Conservation (phyloP, 2,797 vertebrate species). For the Pelodytes ibericus region DNA sequence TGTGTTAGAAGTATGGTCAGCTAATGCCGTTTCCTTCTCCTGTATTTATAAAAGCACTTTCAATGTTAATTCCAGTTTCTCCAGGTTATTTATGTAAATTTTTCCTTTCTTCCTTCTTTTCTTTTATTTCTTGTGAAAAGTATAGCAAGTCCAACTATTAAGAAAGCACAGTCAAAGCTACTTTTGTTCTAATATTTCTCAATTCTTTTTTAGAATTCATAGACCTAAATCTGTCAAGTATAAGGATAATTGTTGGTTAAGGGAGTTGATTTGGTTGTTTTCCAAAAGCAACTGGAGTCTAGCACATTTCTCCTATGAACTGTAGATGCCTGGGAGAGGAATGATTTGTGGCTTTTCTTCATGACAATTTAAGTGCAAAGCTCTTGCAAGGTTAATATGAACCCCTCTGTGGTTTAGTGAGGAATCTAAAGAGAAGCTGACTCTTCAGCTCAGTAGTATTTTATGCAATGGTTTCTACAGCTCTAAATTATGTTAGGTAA, state of each 20-base stretch:
- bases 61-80: no score
- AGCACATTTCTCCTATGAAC: slow-evolving; percentile 19
- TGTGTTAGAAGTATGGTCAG: no score
- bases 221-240: slow-evolving; percentile 46
- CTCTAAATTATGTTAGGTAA: not conserved
- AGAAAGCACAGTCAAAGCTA: not conserved
- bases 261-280: slow-evolving; percentile 49
- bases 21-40: no score
- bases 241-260: slow-evolving; percentile 45
- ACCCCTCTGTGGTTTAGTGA: slow-evolving; percentile 9
- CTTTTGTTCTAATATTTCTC: slow-evolving; percentile 23
- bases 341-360: slow-evolving; percentile 45
- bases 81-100: not conserved
- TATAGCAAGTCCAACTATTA: not conserved
- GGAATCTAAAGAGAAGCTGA: not conserved
- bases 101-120: not conserved
- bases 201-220: slow-evolving; percentile 16
- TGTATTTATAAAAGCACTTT: no score
- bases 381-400: slow-evolving; percentile 36
- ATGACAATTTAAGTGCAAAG: slow-evolving; percentile 33
- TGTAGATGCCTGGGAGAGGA: slow-evolving; percentile 18
- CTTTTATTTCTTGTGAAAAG: not conserved
- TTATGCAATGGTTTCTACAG: not conserved
- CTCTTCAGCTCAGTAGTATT: not conserved
- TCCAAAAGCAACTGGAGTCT: slow-evolving; percentile 31